Conservation (phyloP, 2,888 invertebrate species). For the Leptinotarsa juncta region DNA sequence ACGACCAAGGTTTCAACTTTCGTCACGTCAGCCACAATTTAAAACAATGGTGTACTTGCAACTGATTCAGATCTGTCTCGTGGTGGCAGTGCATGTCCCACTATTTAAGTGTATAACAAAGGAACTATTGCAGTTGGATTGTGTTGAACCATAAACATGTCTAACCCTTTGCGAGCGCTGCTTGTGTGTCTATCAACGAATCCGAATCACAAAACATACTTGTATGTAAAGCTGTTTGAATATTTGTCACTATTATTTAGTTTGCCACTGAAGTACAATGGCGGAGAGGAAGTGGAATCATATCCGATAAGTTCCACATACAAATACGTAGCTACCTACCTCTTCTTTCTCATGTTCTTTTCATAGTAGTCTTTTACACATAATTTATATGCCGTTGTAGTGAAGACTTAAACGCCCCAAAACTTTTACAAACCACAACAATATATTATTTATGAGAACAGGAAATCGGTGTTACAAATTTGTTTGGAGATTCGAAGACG, state of each 20-base stretch:
- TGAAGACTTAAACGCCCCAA: conserved; percentile 36
- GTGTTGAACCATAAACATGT: conserved; percentile 12
- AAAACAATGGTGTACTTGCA: neutral
- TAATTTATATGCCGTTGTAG: conserved; percentile 36
- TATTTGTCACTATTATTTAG: conserved; percentile 41
- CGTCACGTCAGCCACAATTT: too few relatives aligned
- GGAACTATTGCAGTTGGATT: neutral
- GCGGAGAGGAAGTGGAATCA: conserved; percentile 45
- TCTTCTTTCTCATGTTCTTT: conserved; percentile 28
- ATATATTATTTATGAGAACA: conserved; percentile 43
- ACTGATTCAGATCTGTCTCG: neutral
- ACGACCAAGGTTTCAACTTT: too few relatives aligned
- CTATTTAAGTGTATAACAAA: neutral
- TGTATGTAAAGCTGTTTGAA: conserved; percentile 24
- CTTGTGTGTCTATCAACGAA: neutral
- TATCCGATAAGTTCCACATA: conserved; percentile 46
- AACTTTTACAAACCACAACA: conserved; percentile 43
- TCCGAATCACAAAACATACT: neutral
- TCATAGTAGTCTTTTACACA: conserved; percentile 26
- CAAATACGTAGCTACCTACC: conserved; percentile 39
- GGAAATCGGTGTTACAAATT: conserved; percentile 41
- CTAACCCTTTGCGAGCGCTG: neutral
- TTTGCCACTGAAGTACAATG: conserved; percentile 39
- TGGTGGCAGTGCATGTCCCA: neutral
- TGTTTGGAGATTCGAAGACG: conserved; percentile 34